Percentiles rank a stretch among this genome's conserved stretches.
These are phyloP conservation scores for Vultur gryphus DNA, from an alignment of 2,797 vertebrate species.

Conservation along the genomic window DNA sequence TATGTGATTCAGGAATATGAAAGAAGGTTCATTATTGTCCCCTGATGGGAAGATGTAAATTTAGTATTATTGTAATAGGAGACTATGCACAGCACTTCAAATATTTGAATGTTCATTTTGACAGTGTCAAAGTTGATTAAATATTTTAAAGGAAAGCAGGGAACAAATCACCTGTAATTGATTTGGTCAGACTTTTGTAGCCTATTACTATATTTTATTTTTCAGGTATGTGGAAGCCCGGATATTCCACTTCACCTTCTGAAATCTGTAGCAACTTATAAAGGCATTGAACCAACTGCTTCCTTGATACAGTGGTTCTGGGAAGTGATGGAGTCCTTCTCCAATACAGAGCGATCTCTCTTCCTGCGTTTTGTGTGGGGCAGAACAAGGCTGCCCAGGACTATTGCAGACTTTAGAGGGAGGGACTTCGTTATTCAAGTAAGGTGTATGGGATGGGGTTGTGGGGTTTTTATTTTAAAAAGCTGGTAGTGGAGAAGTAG, in stretches of 20 bases:
- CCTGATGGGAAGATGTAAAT: not conserved
- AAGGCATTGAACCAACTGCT: conserved; percentile 91
- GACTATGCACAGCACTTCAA: not conserved
- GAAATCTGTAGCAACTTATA: conserved; percentile 97
- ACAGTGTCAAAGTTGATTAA: not conserved
- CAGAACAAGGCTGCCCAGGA: conserved; percentile 92
- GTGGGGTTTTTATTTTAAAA: not conserved
- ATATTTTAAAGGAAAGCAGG: not conserved
- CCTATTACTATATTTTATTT: not conserved
- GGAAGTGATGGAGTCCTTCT: conserved; percentile 99
- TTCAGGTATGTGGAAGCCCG: conserved; percentile 95
- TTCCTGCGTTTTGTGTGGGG: conserved; percentile 98
- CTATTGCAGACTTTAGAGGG: conserved; percentile 97
- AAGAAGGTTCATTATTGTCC: not conserved
- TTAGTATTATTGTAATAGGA: not conserved
- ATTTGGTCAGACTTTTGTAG: not conserved
- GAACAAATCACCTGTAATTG: not conserved
- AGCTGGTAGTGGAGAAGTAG: not conserved
- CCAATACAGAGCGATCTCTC: conserved; percentile 95
- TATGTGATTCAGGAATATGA: not conserved
- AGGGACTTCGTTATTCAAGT: conserved; percentile 98
- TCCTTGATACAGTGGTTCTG: conserved; percentile 98
- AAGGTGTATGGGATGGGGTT: not conserved
- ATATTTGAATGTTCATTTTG: not conserved
- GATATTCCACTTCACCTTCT: conserved; percentile 97